phyloP scores from a whole-genome alignment of 2,113 vertebrate genomes.

The Pan paniscus region DNA sequence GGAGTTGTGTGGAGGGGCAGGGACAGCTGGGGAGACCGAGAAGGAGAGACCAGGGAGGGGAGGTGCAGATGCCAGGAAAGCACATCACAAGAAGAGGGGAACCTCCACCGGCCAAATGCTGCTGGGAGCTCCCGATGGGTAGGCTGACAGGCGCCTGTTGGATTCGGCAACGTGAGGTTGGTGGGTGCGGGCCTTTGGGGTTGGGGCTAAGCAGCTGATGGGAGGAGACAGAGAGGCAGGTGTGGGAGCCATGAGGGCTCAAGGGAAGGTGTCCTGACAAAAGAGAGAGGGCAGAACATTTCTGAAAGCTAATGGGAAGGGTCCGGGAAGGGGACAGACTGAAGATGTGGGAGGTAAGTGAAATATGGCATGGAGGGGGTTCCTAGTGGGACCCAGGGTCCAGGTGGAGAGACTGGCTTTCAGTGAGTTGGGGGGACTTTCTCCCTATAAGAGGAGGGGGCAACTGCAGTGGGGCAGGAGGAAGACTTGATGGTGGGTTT shows the following conservation, averaged over 20 bases:
- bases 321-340: neutral
- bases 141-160: accelerated
- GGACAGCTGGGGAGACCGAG: accelerated
- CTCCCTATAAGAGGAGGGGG: neutral
- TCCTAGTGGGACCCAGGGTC: too few species aligned
- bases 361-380: accelerated
- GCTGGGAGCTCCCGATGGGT: too few species aligned
- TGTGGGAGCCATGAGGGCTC: accelerated
- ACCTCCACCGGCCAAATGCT: accelerated
- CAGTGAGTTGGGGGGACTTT: accelerated
- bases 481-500: neutral
- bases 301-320: neutral
- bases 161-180: neutral
- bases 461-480: accelerated
- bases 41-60: accelerated
- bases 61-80: neutral
- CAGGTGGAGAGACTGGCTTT: neutral
- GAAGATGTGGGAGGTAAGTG: neutral
- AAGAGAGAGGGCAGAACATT: neutral
- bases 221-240: neutral
- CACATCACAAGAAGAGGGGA: neutral
- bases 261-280: neutral
- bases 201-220: neutral
- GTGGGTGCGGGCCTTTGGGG: neutral
- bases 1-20: neutral